phyloP scores from a whole-genome alignment of 2,797 vertebrate species.

The Mycteria americana region DNA sequence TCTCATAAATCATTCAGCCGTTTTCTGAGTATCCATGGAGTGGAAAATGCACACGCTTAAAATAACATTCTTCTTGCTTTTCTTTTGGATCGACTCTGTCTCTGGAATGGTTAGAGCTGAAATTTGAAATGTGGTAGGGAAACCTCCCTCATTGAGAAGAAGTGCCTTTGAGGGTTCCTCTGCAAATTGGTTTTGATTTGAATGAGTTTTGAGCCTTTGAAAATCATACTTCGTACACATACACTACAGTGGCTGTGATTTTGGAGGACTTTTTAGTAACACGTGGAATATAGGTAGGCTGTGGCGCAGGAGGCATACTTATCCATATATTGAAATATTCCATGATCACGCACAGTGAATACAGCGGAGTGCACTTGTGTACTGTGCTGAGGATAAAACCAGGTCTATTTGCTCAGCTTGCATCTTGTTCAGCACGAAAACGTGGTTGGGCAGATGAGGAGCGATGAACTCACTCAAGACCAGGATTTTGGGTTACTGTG shows the following conservation, averaged over 20 bases:
- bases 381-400: not conserved
- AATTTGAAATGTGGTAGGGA: conserved; percentile 54
- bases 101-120: conserved; percentile 30
- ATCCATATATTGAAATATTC: not conserved
- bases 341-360: not conserved
- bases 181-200: conserved; percentile 56
- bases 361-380: not conserved
- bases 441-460: not conserved
- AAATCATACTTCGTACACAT: conserved; percentile 16
- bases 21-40: conserved; percentile 32
- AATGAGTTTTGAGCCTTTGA: conserved; percentile 44
- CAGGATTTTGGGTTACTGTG: not conserved
- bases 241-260: not conserved
- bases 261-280: not conserved
- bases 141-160: conserved; percentile 43
- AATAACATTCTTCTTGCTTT: not conserved
- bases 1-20: conserved; percentile 1
- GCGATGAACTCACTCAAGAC: accelerated
- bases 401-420: not conserved
- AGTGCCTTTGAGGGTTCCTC: conserved; percentile 52
- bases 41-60: not conserved
- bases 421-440: not conserved
- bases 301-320: not conserved
- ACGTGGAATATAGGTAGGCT: not conserved
- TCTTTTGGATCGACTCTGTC: not conserved